These are phyloP conservation scores for Eretmocerus hayati DNA, from an alignment of 2,888 invertebrate species.

Conservation along the genomic window DNA sequence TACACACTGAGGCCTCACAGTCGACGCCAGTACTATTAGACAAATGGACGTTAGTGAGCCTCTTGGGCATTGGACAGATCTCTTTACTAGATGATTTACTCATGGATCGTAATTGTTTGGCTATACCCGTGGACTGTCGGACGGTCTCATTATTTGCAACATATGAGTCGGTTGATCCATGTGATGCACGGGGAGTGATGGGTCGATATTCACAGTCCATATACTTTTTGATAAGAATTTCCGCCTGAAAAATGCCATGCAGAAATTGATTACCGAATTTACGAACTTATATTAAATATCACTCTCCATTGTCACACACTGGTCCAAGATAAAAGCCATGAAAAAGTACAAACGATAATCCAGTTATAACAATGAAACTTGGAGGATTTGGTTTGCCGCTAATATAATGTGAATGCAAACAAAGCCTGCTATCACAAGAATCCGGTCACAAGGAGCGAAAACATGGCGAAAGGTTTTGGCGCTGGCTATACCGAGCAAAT, in stretches of 20 bases:
- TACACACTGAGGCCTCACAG: conserved; percentile 59
- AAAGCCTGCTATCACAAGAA: no score
- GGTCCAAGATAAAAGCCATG: no score
- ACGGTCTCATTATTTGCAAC: conserved; percentile 51
- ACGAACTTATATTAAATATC: no score
- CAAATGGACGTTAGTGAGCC: conserved; percentile 53
- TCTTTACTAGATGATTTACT: conserved; percentile 69
- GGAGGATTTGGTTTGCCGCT: no score
- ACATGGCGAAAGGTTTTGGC: no score
- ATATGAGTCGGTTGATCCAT: conserved; percentile 39
- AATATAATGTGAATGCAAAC: no score
- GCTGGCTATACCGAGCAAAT: no score
- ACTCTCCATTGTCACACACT: no score
- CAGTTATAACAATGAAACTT: no score
- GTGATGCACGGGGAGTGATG: conserved; percentile 40
- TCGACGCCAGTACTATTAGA: conserved; percentile 39
- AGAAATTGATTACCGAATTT: neutral
- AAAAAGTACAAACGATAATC: no score
- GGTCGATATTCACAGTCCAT: conserved; percentile 52
- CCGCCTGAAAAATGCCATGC: conserved; percentile 32
- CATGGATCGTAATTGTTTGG: conserved; percentile 73
- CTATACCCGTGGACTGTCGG: conserved; percentile 71
- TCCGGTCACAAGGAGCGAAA: no score
- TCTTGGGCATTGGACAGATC: conserved; percentile 49
- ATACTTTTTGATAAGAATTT: conserved; percentile 58